Percentiles rank a stretch among this genome's conserved stretches.
Conservation (phyloP, 53 echinoderm and acorn worm genomes). For the Echinometra lucunter region DNA sequence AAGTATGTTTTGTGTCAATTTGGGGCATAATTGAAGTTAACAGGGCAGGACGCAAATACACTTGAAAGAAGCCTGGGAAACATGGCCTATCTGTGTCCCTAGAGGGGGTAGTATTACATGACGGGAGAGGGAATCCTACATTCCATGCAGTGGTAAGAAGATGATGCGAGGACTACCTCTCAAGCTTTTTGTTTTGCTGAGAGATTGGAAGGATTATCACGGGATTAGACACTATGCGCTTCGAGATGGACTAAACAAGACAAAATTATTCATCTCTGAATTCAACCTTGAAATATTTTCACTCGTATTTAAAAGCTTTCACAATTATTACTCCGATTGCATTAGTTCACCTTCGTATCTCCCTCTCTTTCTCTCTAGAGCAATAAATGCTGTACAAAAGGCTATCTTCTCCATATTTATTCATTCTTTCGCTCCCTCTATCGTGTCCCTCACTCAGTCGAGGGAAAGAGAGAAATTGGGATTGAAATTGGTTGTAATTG, state of each 20-base stretch:
- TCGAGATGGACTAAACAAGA: not conserved
- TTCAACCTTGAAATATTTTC: not conserved
- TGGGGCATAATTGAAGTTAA: conserved; percentile 52
- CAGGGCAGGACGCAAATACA: conserved; percentile 57
- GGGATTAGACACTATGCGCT: conserved; percentile 14
- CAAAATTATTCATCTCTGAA: not conserved
- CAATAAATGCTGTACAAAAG: not conserved
- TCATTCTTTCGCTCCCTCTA: not conserved
- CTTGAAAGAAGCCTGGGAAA: conserved; percentile 54
- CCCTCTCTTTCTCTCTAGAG: not conserved
- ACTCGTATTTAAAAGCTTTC: not conserved
- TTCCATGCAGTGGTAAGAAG: conserved; percentile 48
- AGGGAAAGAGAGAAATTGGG: conserved; percentile 23
- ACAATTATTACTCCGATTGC: not conserved
- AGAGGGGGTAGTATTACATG: conserved; percentile 69
- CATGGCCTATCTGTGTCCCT: conserved; percentile 62
- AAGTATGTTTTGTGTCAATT: conserved; percentile 55
- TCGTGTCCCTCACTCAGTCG: not conserved
- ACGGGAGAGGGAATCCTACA: conserved; percentile 57
- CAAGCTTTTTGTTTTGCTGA: conserved; percentile 66
- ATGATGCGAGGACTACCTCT: not conserved
- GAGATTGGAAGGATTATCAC: conserved; percentile 56
- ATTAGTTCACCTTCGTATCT: not conserved
- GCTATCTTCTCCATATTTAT: not conserved
- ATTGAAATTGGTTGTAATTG: conserved; percentile 58